Evolutionary conservation across 2,888 invertebrate genomes (phyloP).

Genomic region (Chaetogeoica ovagalla): DNA sequence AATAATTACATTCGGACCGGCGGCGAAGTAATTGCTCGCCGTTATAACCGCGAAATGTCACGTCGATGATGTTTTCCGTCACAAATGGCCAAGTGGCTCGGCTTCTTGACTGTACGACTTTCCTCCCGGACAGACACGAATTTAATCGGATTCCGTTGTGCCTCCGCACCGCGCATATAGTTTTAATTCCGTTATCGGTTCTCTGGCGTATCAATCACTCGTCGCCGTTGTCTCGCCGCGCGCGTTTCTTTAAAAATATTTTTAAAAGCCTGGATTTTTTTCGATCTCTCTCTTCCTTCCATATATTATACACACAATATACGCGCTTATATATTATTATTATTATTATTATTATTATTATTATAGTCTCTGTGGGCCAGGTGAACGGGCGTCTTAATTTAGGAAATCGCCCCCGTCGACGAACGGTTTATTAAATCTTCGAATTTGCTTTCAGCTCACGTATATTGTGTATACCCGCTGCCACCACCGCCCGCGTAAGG

Average conservation of each 20-base stretch:
- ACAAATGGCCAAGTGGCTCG: too few species aligned
- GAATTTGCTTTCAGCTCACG: conserved; percentile 40
- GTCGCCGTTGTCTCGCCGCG: not conserved
- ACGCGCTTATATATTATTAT: too few species aligned
- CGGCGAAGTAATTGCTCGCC: too few species aligned
- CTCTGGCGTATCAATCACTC: conserved; percentile 25
- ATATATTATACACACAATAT: too few species aligned
- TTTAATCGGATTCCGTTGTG: not conserved
- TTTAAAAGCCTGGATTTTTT: not conserved
- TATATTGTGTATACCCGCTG: conserved; percentile 4
- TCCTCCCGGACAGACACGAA: not conserved
- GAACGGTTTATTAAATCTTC: conserved; percentile 49
- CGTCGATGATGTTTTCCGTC: too few species aligned
- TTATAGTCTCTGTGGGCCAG: too few species aligned
- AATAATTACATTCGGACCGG: too few species aligned
- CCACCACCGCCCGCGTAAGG: not conserved
- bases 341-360: too few species aligned
- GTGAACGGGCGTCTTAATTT: conserved; percentile 21
- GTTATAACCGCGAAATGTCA: too few species aligned
- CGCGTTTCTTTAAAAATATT: too few species aligned
- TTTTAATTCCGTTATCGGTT: conserved; percentile 39
- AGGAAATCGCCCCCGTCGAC: not conserved
- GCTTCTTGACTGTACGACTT: too few species aligned
- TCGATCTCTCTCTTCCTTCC: not conserved
- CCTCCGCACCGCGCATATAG: not conserved